Base-by-base conservation (phyloP, 2,888 invertebrate genomes). In the Platycheirus rosarum region DNA sequence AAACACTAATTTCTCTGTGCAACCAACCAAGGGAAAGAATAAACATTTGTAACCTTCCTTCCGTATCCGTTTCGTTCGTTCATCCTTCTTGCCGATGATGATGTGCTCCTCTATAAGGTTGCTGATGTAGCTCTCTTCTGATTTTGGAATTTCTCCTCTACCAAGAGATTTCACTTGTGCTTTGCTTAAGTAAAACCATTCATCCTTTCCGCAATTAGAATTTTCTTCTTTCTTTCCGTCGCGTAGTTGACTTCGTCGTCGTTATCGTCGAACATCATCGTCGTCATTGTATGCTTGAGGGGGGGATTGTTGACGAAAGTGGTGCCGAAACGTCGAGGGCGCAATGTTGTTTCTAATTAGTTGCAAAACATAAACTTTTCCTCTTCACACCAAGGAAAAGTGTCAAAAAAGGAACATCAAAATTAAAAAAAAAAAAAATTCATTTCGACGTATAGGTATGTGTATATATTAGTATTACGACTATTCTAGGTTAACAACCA, bases 341-440 rank as follows among this genome's bases (percentile, higher is more conserved):
- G 71, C 71, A 66, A 78, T 66, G 51, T 69, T 57, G 9, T 69
- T 62, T n/a, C 60, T 80, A 70, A 80, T 75, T 75, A 80, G 79
- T 80, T 75, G 69, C 57, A 80, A 80, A 80, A 75, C 65, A 75
- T 75, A 68, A 78, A 79, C 53, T 79, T 74, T 68, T 53, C 53
- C 65, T 42, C 62, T 76, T 80, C 57, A 62, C 65, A 66, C 70
- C 40, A 66, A 42, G 32, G 66, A 68, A 46, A 32, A 46, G 51
- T 51, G 53, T 14, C 6, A 49, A 48, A 60, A 74, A 51, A 49
- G 16, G 42, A 60, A 60, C 42, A 60, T 29, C 42, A 60, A 60
- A 60, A 60, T 18, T 44, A 29, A 13, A 40, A n/a, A 9, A n/a
- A 9, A 18, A 35, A 23, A 57, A 57, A 9, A 23, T 7, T 7